Base-by-base conservation (phyloP, 2,888 invertebrate species). In the Cephus rjabovi region DNA sequence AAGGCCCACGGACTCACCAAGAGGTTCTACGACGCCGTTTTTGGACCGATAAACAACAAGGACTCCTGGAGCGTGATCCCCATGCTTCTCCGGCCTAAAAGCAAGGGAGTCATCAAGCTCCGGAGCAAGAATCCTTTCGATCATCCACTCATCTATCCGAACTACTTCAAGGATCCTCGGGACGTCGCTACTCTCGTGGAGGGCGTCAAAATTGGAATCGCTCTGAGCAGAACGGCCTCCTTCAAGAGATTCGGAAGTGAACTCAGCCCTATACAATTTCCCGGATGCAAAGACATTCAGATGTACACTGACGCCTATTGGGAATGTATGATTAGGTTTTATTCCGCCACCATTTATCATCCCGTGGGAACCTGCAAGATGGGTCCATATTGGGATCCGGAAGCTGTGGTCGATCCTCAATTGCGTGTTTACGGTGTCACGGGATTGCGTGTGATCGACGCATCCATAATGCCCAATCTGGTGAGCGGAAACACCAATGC, bases 131-230 rank as follows among this genome's bases (percentile, higher is more conserved):
- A 97, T 91, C 98, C 98, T 0, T 95, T 95, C 84, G 96, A 97
- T 79, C 96, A 97, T 86, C 99, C 99, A 0, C 93, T 96, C 79
- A 97, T 99, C 77, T 96, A 97, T 86, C 97, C 98, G 0, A 98
- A 98, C 89, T 99, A 99, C 89, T 94, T 99, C 87, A 92, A 94
- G 31, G 96, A 97, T 77, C 95, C 96, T 33, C 93, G 94, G 81
- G 99, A 99, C 85, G 93, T 96, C 81, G 95, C 95, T 81, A 95
- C 95, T 0, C 91, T 98, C 70, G 93, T 97, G 0, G 97, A 97
- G 92, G 97, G 97, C 0, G 96, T 96, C 0, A 98, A 97, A 91
- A 95, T 97, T 33, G 96, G 94, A 0, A 93, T 97, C 0, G 95
- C 96, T 0, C 90, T 97, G n/a, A 96, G 97, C 11, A 93, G 95